Conservation (phyloP, 2,797 vertebrate species). For the Labroides dimidiatus region DNA sequence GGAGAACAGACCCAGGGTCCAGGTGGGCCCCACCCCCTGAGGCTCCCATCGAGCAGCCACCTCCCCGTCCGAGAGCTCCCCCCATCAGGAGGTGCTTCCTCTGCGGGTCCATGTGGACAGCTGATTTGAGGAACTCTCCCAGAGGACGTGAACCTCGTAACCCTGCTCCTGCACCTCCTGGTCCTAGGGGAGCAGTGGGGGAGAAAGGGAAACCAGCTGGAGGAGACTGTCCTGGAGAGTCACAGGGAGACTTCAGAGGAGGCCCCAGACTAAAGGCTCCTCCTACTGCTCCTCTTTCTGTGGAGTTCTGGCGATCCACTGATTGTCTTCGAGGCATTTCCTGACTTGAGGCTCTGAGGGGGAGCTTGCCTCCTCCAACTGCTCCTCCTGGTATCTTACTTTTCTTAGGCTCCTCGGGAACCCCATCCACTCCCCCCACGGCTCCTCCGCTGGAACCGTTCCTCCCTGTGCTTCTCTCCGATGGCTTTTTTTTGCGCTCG, state of each 20-base stretch:
- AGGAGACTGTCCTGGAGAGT: constrained; percentile 93
- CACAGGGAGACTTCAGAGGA: constrained; percentile 88
- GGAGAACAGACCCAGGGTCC: constrained; percentile 69
- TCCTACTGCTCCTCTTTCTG: constrained; percentile 85
- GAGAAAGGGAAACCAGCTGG: constrained; percentile 92
- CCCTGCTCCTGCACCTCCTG: constrained; percentile 68
- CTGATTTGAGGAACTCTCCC: constrained; percentile 96
- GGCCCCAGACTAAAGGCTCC: constrained; percentile 73
- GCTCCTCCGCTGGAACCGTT: constrained; percentile 61
- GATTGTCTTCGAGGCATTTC: constrained; percentile 93
- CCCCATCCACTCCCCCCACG: constrained; percentile 70
- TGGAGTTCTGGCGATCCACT: constrained; percentile 93
- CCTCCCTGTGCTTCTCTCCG: constrained; percentile 87
- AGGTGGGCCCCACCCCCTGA: constrained; percentile 57
- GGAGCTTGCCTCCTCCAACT: constrained; percentile 79
- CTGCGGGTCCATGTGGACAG: constrained; percentile 93
- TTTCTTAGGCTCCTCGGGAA: constrained; percentile 91
- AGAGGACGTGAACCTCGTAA: constrained; percentile 92
- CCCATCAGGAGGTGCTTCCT: constrained; percentile 89
- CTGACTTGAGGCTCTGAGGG: constrained; percentile 88
- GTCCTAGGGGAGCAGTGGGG: constrained; percentile 66
- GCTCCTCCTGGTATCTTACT: constrained; percentile 75
- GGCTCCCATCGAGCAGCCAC: constrained; percentile 55
- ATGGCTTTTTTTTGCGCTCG: constrained; percentile 93
- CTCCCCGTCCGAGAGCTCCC: constrained; percentile 77